Evolutionary conservation across 2,797 vertebrate species (phyloP).

Genomic region (Aplochiton taeniatus): DNA sequence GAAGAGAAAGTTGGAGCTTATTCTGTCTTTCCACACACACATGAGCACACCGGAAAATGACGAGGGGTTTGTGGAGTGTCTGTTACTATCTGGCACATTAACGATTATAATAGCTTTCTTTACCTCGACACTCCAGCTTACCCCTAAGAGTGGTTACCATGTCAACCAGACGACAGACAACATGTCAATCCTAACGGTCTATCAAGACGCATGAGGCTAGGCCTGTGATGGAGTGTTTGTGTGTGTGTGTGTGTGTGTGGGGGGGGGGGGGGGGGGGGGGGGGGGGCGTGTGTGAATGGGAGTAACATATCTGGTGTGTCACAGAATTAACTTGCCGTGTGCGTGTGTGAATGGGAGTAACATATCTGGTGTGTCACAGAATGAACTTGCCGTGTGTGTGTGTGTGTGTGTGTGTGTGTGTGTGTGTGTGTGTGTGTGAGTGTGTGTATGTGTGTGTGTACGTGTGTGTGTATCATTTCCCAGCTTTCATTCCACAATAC

Average conservation of each 20-base stretch:
- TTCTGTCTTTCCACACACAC: slow-evolving; percentile 7
- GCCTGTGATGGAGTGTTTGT: slow-evolving; percentile 5
- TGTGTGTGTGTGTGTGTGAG: background rate
- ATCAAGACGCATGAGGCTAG: background rate
- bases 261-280: background rate
- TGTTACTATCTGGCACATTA: background rate
- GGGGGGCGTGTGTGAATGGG: slow-evolving; percentile 11
- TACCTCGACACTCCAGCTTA: slow-evolving; percentile 15
- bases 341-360: background rate
- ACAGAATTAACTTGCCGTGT: too few species aligned
- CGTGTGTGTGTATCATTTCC: slow-evolving; percentile 22
- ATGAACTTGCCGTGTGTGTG: background rate
- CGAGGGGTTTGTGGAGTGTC: background rate
- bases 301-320: too few species aligned
- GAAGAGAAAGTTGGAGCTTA: slow-evolving; percentile 13
- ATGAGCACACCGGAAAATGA: background rate
- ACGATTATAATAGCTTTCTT: background rate
- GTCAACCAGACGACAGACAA: slow-evolving; percentile 13
- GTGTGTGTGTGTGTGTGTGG: slow-evolving; percentile 9
- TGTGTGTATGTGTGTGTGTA: background rate
- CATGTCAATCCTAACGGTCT: slow-evolving; percentile 25
- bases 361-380: slow-evolving; percentile 7
- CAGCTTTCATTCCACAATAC: slow-evolving; percentile 40
- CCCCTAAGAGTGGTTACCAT: slow-evolving; percentile 23
- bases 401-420: slow-evolving; percentile 5